These are phyloP conservation scores for Acrocyrtus sp. DNA, from an alignment of 2,888 invertebrate species.

Conservation along the genomic window DNA sequence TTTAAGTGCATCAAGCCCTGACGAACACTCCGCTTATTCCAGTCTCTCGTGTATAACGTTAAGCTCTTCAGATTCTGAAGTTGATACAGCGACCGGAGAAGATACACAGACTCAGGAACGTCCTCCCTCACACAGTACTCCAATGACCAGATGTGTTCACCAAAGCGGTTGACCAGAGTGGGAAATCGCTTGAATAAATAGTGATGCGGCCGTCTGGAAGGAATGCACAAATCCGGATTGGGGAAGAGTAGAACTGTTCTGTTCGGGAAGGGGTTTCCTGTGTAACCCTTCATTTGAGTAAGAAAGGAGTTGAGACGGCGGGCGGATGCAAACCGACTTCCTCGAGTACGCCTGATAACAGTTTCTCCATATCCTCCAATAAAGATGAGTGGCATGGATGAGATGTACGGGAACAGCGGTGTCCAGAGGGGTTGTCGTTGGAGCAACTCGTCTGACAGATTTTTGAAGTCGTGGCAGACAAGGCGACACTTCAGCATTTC, in stretches of 20 bases:
- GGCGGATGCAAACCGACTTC: background rate
- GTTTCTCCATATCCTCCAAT: conserved; percentile 14
- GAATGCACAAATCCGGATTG: conserved; percentile 12
- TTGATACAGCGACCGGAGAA: conserved; percentile 3
- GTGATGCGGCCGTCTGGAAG: conserved; percentile 3
- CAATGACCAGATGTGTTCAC: background rate
- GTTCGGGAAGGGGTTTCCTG: conserved; percentile 7
- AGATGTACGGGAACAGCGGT: conserved; percentile 6
- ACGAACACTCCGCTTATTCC: conserved; percentile 10
- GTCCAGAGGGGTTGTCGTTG: conserved; percentile 8
- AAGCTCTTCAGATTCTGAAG: conserved; percentile 18
- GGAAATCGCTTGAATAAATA: background rate
- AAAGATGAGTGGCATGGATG: conserved; percentile 13
- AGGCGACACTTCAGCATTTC: conserved; percentile 3
- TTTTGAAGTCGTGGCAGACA: background rate
- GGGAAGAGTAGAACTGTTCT: conserved; percentile 13
- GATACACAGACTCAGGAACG: background rate
- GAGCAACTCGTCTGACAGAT: conserved; percentile 10
- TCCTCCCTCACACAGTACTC: conserved; percentile 18
- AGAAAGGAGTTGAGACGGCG: background rate
- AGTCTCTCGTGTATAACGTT: conserved; percentile 17
- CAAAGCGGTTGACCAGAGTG: background rate
- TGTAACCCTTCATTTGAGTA: background rate
- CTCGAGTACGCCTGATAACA: background rate
- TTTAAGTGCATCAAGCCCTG: background rate